Percentiles rank a stretch among this genome's conserved stretches.
These are phyloP conservation scores for Pangasianodon gigas DNA, from an alignment of 2,113 vertebrate genomes.

Conservation along the genomic window DNA sequence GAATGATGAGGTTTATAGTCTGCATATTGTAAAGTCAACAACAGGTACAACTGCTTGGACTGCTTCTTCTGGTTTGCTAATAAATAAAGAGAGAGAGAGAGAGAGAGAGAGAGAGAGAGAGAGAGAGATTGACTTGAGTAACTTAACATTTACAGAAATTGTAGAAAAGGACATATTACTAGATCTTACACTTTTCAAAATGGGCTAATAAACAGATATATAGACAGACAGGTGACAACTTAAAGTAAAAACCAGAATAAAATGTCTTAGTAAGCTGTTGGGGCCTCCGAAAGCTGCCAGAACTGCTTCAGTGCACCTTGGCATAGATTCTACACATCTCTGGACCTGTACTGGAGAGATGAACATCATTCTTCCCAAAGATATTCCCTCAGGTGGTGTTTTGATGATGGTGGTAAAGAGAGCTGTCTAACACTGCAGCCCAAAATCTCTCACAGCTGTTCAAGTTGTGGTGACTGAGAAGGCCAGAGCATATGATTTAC, in stretches of 20 bases:
- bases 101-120: neutral
- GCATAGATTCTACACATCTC: neutral
- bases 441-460: neutral
- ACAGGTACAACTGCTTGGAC: neutral
- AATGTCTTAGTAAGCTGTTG: neutral
- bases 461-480: neutral
- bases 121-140: neutral
- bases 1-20: neutral
- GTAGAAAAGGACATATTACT: neutral
- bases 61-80: neutral
- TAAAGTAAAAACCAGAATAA: neutral
- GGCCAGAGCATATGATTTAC: neutral
- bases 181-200: neutral
- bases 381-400: neutral
- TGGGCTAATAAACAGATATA: neutral
- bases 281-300: neutral
- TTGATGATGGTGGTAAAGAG: neutral
- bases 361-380: neutral
- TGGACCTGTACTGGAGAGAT: neutral
- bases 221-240: neutral
- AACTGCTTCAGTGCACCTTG: neutral
- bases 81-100: too few species aligned
- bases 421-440: neutral
- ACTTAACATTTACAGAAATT: neutral
- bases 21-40: neutral